Base-by-base conservation (phyloP, 2,888 invertebrate species). In the Nomada flava region DNA sequence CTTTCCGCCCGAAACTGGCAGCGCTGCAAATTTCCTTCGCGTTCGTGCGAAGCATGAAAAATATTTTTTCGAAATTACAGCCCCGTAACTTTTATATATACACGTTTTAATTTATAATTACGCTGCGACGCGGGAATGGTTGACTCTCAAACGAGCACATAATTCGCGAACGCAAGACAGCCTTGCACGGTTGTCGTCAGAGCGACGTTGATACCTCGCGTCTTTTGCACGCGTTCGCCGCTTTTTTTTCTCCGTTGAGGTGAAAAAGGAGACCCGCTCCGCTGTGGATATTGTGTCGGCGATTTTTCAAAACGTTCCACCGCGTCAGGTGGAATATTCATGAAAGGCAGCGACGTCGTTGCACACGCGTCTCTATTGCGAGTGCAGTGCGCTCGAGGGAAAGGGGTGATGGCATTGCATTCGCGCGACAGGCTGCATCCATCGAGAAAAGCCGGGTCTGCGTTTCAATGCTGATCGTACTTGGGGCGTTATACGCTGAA, bases 261-360 rank as follows among this genome's bases (percentile, higher is more conserved):
- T 11, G 13, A 42, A 1, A 13, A 11, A 47, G 20, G 57, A 20
- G 23, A 42, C 20, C 1, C 15, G n/a, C 18, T 23, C 57, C 23
- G 26, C 50, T 3, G 60, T 60, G 75, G 60, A 73, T 67, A 72
- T 79, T 73, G 80, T 75, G 73, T 42, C 69, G 72, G 23, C 67
- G 82, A 86, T 84, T 86, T 86, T 86, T 86, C 80, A 77, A 63
- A 86, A 81, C 67, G 65, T 44, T 53, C 23, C 44, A 29, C 42
- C 74, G 68, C 65, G 60, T 20, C 59, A 60, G 47, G 50, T 81
- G 84, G 36, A 80, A 85, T 86, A 86, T 86, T 86, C 77, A 79
- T 84, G 85, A 81, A 80, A 75, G 73, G 57, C 55, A 1, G 7
- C 15, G 53, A 2, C 36, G 15, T 7, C 36, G 26, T 57, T 42